Conservation (phyloP, 2,888 invertebrate species). For the Rhingia campestris region DNA sequence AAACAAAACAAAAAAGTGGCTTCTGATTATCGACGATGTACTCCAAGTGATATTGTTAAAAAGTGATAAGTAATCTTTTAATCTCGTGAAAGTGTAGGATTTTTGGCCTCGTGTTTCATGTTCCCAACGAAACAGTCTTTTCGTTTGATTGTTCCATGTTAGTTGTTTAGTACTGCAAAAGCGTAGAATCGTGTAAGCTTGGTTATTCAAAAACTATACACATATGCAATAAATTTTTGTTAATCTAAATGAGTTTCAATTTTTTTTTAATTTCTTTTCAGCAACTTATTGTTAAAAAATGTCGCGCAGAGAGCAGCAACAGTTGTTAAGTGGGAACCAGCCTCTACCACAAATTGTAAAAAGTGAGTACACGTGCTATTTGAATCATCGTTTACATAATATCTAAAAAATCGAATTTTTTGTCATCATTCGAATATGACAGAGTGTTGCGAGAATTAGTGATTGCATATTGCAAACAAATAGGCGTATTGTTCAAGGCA, state of each 20-base stretch:
- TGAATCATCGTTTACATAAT: not conserved
- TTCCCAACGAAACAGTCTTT: too few relatives aligned
- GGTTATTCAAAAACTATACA: not conserved
- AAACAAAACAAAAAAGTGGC: not conserved
- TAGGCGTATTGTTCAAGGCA: too few relatives aligned
- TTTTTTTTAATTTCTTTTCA: constrained; percentile 30
- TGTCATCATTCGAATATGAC: not conserved
- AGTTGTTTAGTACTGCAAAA: not conserved
- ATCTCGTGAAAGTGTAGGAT: not conserved
- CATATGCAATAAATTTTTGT: not conserved
- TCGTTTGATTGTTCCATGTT: too few relatives aligned
- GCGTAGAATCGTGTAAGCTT: constrained; percentile 32
- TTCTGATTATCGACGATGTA: not conserved
- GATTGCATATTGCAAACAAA: not conserved
- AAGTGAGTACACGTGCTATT: constrained; percentile 49
- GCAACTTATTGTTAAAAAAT: constrained; percentile 53
- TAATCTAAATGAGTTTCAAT: not conserved
- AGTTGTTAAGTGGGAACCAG: constrained; percentile 62
- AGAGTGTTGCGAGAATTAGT: not conserved
- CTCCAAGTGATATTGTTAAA: not conserved
- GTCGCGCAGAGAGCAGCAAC: constrained; percentile 67
- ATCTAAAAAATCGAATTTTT: too few relatives aligned
- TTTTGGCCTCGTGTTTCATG: not conserved
- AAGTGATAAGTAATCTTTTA: constrained; percentile 5
- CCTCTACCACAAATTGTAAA: constrained; percentile 63